Evolutionary conservation across 2,888 invertebrate species (phyloP), one percentile per base, ranked within the genome.

Genomic region (Erebia epiphron): DNA sequence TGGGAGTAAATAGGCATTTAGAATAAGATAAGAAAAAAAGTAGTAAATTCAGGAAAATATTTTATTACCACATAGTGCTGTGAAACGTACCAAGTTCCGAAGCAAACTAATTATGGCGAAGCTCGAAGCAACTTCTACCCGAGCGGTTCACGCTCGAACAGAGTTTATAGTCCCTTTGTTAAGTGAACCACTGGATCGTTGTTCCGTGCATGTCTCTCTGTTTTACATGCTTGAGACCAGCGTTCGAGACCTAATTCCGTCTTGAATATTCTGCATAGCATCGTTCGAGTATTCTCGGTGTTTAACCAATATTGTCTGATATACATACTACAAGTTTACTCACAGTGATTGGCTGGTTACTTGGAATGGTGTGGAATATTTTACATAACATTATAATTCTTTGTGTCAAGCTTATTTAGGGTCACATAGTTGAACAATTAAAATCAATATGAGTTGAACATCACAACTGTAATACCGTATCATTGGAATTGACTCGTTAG

Each of bases 61-160:
- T 26, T 26, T 26, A 26, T 26, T 26, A 35, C 35, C 35, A 35
- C 35, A 35, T 16, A 60, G 43, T 18, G 13, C 16, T 11, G 10
- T 46, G 16, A 4, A 61, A 46, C 11, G 16, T 46, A 52, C 52
- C 13, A 16, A 16, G 35, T 64, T 64, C 54, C 54, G 41, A 64
- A 64, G 64, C 64, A 41, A 64, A 64, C 64, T 64, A 64, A 64
- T 64, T 64, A 64, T 54, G 54, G 41, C 41, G 7, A n/a, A 49
- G 62, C 18, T 35, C 18, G 7, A n/a, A 49, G 62, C 18, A 62
- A 54, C 41, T 64, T 64, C 50, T 35, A 41, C 18, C 41, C 5
- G 54, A 54, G 41, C 16, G 64, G 71, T 73, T 73, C 46, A 71
- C 64, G 71, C 64, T 67, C 43, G 56, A 73, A 67, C 56, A 67